A percentile compares a stretch with the other conserved stretches of the same genome.
Evolutionary conservation across 2,113 vertebrate genomes (phyloP).

Genomic region (Naja naja): DNA sequence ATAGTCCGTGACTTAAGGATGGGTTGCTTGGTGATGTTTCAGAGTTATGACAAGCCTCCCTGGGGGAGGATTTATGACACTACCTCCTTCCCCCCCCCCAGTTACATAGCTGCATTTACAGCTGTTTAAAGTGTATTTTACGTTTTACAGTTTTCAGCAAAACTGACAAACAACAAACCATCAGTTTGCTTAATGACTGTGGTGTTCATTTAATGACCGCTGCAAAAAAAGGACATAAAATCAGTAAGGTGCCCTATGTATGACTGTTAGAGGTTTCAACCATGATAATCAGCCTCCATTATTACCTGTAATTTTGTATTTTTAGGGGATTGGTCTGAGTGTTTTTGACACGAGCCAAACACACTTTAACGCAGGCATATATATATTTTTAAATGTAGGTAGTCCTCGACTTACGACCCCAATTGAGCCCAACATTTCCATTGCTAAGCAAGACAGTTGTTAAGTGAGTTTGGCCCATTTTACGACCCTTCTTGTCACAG

Average conservation of each 20-base stretch:
- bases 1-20: accelerated
- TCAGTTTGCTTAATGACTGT: neutral
- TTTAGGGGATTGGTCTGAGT: neutral
- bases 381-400: neutral
- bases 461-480: neutral
- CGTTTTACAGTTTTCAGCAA: neutral
- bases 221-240: neutral
- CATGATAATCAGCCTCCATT: neutral
- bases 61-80: neutral
- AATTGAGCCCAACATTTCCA: neutral
- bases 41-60: neutral
- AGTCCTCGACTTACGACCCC: neutral
- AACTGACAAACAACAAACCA: neutral
- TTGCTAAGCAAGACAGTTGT: neutral
- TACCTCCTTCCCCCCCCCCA: no score
- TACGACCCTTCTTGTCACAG: neutral
- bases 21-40: neutral
- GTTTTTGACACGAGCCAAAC: neutral
- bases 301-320: neutral
- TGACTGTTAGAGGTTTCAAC: neutral
- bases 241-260: neutral
- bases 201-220: neutral
- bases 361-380: neutral
- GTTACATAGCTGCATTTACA: neutral
- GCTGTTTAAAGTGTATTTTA: neutral